phyloP scores from a whole-genome alignment of 1,140 invertebrate species.

The Panagrolaimus sp. region DNA sequence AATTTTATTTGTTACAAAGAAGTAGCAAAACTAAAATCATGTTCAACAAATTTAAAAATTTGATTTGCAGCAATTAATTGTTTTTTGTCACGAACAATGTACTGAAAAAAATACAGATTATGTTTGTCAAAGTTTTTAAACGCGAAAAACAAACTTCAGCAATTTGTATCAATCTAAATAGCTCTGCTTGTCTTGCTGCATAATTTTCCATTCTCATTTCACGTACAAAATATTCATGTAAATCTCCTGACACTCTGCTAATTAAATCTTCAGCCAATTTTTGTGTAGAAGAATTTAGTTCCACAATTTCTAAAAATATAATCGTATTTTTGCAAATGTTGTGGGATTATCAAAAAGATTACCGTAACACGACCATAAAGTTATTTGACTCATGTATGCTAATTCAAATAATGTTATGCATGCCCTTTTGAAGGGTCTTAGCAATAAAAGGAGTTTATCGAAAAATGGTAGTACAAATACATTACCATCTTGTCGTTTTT shows the following conservation, averaged over 20 bases:
- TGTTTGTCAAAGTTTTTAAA: no score
- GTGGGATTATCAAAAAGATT: neutral
- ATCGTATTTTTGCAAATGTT: neutral
- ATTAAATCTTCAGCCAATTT: neutral
- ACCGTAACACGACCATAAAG: slow-evolving; percentile 8
- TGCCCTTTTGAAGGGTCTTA: no score
- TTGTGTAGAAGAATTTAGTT: neutral
- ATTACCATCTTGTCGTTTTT: no score
- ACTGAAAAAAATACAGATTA: no score
- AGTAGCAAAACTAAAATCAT: no score
- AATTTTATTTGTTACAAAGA: no score
- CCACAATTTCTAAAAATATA: neutral
- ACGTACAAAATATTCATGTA: slow-evolving; percentile 1
- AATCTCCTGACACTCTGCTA: neutral
- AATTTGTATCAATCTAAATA: neutral
- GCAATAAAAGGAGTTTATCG: no score
- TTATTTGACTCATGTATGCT: neutral
- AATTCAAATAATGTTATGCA: neutral
- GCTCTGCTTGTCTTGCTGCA: slow-evolving; percentile 1
- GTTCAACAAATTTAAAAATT: no score
- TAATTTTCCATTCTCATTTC: slow-evolving; percentile 8
- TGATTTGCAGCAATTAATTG: no score
- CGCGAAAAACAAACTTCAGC: neutral
- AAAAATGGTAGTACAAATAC: no score
- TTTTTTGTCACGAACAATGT: no score